Conservation (phyloP, 2,797 vertebrate species). For the Artibeus jamaicensis region DNA sequence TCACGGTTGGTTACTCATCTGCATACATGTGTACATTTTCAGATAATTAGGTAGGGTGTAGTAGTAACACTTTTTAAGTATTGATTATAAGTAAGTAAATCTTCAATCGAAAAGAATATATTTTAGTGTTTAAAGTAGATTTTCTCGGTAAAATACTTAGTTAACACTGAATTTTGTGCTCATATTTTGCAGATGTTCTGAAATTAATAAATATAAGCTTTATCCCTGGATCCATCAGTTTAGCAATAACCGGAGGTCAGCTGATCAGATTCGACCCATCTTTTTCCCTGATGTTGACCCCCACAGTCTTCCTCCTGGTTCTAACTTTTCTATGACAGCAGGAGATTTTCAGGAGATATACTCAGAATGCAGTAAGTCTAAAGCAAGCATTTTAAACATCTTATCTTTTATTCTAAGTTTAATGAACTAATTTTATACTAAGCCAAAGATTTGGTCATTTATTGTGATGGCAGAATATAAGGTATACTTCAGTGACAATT, state of each 20-base stretch:
- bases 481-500: neutral
- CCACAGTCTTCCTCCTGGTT: slow-evolving; percentile 91
- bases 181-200: slow-evolving; percentile 92
- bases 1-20: slow-evolving; percentile 44
- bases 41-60: neutral
- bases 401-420: slow-evolving; percentile 39
- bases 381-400: slow-evolving; percentile 23
- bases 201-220: slow-evolving; percentile 92
- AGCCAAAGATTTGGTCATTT: neutral
- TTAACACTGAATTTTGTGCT: slow-evolving; percentile 74
- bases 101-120: neutral
- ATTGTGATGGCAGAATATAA: slow-evolving; percentile 23
- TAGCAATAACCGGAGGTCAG: slow-evolving; percentile 97
- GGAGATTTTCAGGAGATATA: slow-evolving; percentile 99
- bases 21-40: slow-evolving; percentile 20
- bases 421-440: slow-evolving; percentile 4
- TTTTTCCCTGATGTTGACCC: slow-evolving; percentile 96
- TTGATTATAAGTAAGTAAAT: slow-evolving; percentile 13
- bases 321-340: slow-evolving; percentile 99
- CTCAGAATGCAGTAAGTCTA: slow-evolving; percentile 90
- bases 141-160: slow-evolving; percentile 54
- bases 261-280: slow-evolving; percentile 94
- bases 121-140: slow-evolving; percentile 49
- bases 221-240: slow-evolving; percentile 99
- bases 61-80: neutral